Evolutionary conservation across 2,113 vertebrate species (phyloP).

Genomic region (Physeter macrocephalus): DNA sequence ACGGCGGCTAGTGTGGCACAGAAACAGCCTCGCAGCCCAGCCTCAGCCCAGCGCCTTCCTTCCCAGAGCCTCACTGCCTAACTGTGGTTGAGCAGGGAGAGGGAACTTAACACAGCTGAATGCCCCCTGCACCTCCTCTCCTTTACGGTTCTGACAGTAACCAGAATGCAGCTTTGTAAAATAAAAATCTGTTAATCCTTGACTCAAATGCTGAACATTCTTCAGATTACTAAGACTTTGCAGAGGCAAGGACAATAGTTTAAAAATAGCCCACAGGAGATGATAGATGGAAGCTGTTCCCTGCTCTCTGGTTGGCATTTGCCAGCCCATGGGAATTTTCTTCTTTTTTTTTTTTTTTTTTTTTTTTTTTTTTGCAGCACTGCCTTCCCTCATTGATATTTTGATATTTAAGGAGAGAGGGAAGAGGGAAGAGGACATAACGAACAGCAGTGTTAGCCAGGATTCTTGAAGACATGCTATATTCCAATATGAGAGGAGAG

Average conservation of each 20-base stretch:
- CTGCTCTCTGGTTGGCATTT: not conserved
- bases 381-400: not conserved
- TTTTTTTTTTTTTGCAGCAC: not conserved
- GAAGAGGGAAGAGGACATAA: not conserved
- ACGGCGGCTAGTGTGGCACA: rapidly evolving
- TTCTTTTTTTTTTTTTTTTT: no score
- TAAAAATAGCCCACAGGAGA: not conserved
- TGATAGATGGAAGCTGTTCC: not conserved
- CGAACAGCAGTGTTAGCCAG: not conserved
- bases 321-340: not conserved
- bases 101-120: conserved; percentile 22
- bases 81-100: not conserved
- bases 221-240: conserved; percentile 26
- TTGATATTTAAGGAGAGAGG: not conserved
- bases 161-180: conserved; percentile 14
- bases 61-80: not conserved
- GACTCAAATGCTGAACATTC: conserved; percentile 61
- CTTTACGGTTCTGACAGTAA: not conserved
- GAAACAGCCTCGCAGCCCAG: not conserved
- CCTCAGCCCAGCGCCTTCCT: not conserved
- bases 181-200: conserved; percentile 60
- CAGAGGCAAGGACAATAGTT: not conserved
- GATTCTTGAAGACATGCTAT: not conserved
- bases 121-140: not conserved
- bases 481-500: not conserved